Base-by-base conservation (phyloP, 92 coral and sea anemone genomes). In the Epizoanthus rinbou region DNA sequence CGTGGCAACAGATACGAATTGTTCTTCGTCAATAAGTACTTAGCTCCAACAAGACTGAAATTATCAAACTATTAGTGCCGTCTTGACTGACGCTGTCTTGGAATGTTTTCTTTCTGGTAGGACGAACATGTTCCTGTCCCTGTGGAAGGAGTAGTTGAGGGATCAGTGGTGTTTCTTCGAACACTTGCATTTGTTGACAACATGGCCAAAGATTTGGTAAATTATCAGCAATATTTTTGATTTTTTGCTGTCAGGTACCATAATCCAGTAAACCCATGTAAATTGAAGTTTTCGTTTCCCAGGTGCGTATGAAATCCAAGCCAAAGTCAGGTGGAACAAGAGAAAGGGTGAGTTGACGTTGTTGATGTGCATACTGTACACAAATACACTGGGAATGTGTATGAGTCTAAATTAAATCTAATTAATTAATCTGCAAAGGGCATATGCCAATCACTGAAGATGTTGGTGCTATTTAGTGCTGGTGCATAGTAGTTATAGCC, bases 141-240 rank as follows among this genome's bases (percentile, higher is more conserved):
- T 8, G 81, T 81, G 57, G 86, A 86, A 76, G 80, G 89, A 13
- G 57, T 82, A 56, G 83, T 96, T 2, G 90, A 91, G 50, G 99
- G 98, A 10, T 88, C 97, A 52, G 85, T 87, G 69, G 84, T 96
- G 87, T 94, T 96, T 65, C 86, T 96, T 35, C 87, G 97, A 89
- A 89, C 89, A 14, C 89, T 96, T 14, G 79, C 92, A 41, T 96
- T 96, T 76, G 85, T 96, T 65, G 99, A 94, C 50, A 93, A 91
- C 57, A 96, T 96, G 98, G 93, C 98, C 31, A 93, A 93, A 72
- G 99, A 91, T 74, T 91, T 91, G 99, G 99, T 96, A 56, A 84
- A 80, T 37, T 80, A 70, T 16, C 5, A 3, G 54, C 14, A n/a
- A 24, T 25, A 31, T 57, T 60, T 53, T 9, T 9, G 54, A 50